Evolutionary conservation across 2,888 invertebrate genomes (phyloP).

Genomic region (Homarus gammarus): DNA sequence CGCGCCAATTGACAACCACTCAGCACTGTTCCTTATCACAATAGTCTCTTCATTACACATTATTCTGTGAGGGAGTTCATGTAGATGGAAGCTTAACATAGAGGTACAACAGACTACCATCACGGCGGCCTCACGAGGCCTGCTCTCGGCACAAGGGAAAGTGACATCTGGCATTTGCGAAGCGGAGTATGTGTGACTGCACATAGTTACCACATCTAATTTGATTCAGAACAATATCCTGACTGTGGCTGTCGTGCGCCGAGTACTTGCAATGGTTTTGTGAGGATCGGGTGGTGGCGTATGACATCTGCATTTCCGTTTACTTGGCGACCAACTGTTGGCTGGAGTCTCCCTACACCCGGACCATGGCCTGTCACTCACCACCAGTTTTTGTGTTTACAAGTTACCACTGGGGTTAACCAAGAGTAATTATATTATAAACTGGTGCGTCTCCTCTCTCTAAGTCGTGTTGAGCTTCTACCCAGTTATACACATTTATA

Average conservation of each 20-base stretch:
- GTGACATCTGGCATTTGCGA: constrained; percentile 57
- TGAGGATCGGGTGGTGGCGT: constrained; percentile 16
- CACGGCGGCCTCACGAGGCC: constrained; percentile 14
- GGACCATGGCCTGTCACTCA: not conserved
- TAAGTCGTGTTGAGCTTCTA: too few relatives aligned
- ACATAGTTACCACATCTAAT: constrained; percentile 67
- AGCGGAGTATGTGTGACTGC: constrained; percentile 59
- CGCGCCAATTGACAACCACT: constrained; percentile 43
- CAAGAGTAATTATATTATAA: too few relatives aligned
- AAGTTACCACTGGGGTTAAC: too few relatives aligned
- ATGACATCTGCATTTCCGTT: constrained; percentile 44
- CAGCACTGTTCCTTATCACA: constrained; percentile 51
- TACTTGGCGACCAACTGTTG: not conserved
- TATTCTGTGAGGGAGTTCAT: constrained; percentile 22
- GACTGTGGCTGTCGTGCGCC: constrained; percentile 21
- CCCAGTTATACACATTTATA: too few relatives aligned
- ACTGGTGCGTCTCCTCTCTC: too few relatives aligned
- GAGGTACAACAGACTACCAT: not conserved
- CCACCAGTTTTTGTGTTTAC: too few relatives aligned
- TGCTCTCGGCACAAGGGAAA: constrained; percentile 23
- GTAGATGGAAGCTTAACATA: too few relatives aligned
- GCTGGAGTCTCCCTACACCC: not conserved
- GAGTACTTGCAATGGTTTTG: constrained; percentile 59
- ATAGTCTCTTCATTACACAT: constrained; percentile 30
- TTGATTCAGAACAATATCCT: constrained; percentile 65